These are phyloP conservation scores for Megaceryle torquata DNA, from an alignment of 2,113 vertebrate species.

Conservation along the genomic window DNA sequence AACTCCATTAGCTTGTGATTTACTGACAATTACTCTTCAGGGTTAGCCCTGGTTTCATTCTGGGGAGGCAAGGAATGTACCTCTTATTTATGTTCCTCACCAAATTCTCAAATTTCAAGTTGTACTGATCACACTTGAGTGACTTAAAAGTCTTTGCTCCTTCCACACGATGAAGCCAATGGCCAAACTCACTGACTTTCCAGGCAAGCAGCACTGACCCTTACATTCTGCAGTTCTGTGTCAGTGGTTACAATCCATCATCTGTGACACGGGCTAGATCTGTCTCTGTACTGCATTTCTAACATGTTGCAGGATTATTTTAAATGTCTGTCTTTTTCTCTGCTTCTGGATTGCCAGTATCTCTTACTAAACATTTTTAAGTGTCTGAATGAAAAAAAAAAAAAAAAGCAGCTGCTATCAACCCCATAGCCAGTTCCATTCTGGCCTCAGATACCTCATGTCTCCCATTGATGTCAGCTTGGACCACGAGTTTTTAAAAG, in stretches of 20 bases:
- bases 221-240: not conserved
- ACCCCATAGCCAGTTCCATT: not conserved
- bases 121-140: not conserved
- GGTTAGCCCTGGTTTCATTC: not conserved
- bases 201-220: not conserved
- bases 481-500: fast-evolving
- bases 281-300: not conserved
- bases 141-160: not conserved
- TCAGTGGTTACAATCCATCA: not conserved
- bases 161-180: not conserved
- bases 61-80: fast-evolving
- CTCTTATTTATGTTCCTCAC: not conserved
- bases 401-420: not conserved
- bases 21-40: not conserved
- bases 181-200: not conserved
- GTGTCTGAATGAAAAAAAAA: not conserved
- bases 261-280: not conserved
- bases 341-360: not conserved
- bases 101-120: not conserved
- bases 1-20: not conserved
- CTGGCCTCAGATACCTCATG: not conserved
- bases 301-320: not conserved
- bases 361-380: not conserved
- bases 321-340: not conserved
- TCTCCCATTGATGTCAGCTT: not conserved